Evolutionary conservation across 2,888 invertebrate species (phyloP).

Genomic region (Buathra laborator): DNA sequence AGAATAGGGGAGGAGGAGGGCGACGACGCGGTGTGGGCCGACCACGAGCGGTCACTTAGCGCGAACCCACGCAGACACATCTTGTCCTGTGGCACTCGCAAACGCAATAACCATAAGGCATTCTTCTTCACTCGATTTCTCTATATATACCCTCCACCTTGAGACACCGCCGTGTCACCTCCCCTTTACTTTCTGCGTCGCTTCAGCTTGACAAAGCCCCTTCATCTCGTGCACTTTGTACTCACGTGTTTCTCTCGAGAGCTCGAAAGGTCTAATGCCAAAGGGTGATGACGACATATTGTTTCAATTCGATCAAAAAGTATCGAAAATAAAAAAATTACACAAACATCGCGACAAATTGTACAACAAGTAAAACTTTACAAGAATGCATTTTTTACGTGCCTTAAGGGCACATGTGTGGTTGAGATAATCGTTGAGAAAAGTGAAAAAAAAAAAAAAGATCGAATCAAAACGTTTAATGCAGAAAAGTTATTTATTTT

Average conservation of each 20-base stretch:
- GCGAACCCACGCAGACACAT: slow-evolving; percentile 82
- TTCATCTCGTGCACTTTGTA: slow-evolving; percentile 15
- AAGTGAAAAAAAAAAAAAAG: no score
- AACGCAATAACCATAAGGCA: slow-evolving; percentile 82
- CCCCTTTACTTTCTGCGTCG: slow-evolving; percentile 30
- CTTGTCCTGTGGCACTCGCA: slow-evolving; percentile 78
- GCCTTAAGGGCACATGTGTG: no score
- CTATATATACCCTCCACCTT: slow-evolving; percentile 33
- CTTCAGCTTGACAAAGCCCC: slow-evolving; percentile 33
- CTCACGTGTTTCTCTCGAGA: background rate
- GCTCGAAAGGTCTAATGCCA: background rate
- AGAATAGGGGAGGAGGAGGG: background rate
- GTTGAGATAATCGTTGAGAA: no score
- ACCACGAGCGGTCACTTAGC: slow-evolving; percentile 73
- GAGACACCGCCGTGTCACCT: slow-evolving; percentile 47
- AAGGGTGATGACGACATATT: no score
- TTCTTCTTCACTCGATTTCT: slow-evolving; percentile 71
- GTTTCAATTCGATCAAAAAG: no score
- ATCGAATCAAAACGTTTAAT: no score
- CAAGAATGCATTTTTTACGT: no score
- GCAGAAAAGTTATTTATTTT: no score
- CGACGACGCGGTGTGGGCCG: slow-evolving; percentile 78
- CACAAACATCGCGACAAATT: no score
- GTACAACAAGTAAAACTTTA: no score
- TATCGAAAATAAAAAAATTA: no score